Base-by-base conservation (phyloP, 2,113 vertebrate species). In the Phyllostomus hastatus region DNA sequence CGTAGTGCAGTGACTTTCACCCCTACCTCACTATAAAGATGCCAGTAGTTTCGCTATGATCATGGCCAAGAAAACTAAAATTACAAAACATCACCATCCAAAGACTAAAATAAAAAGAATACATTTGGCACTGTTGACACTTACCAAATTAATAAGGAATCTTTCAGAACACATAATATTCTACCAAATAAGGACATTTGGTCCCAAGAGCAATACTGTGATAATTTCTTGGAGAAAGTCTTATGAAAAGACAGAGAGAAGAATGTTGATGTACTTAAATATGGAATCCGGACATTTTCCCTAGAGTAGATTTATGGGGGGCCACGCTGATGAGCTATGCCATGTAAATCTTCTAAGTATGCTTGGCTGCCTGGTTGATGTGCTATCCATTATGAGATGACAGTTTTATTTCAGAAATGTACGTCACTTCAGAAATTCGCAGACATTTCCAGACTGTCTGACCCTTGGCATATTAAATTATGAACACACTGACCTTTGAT, bases 401-500 rank as follows among this genome's bases (percentile, higher is more conserved):
- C 61, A 75, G 48, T 94, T 94, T 95, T 96, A 91, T 97, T 98
- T 98, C 38, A 97, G 97, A 98, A 90, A 52, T 70, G 48, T 66
- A 76, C 66, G 85, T 97, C 96, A 98, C 46, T 97, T 97, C 76
- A 97, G 91, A 98, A 98, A 98, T 93, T 96, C 80, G 81, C 95
- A 98, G 95, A 93, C 83, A 97, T 97, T 98, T 98, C 0, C 0
- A 94, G 96, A 98, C 95, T 84, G 76, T 96, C 90, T 96, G 93
- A 97, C 93, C 95, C 84, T 86, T 95, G 90, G 59, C 97, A 97
- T 91, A 98, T 48, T 98, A 98, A 98, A 97, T 98, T 95, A 97
- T 94, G 97, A 98, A 92, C 69, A 95, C 89, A 96, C 67, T 98
- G 95, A 97, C 90, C 97, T 97, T 88, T 97, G 88, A 75, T 90